phyloP scores from a whole-genome alignment of 2,888 invertebrate species.

The Julus scanicus region DNA sequence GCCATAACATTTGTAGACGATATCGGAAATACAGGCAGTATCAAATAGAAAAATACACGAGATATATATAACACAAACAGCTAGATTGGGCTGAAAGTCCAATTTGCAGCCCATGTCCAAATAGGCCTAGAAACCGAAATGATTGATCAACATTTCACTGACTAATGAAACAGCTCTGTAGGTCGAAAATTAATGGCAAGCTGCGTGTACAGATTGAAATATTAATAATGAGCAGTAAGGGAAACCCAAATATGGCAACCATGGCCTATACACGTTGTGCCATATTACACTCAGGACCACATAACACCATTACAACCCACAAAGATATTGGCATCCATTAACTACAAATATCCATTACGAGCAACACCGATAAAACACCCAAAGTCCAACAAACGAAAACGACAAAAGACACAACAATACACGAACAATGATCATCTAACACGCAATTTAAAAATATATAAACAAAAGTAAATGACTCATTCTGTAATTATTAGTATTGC shows the following conservation, averaged over 20 bases:
- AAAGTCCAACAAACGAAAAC: too few species aligned
- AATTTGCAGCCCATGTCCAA: not conserved
- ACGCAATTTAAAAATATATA: too few species aligned
- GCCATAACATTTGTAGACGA: not conserved
- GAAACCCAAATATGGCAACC: not conserved
- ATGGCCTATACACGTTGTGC: not conserved
- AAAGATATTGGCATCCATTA: not conserved
- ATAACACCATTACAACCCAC: not conserved
- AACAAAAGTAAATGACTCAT: too few species aligned
- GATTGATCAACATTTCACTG: constrained; percentile 27
- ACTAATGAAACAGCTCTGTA: not conserved
- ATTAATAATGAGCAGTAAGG: not conserved
- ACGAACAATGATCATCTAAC: too few species aligned
- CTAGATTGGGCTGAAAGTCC: not conserved
- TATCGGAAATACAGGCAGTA: not conserved
- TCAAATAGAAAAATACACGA: not conserved
- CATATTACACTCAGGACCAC: not conserved
- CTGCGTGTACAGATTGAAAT: constrained; percentile 33
- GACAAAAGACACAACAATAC: too few species aligned
- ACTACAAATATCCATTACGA: not conserved
- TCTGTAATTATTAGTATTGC: too few species aligned
- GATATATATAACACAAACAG: not conserved
- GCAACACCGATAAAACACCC: not conserved
- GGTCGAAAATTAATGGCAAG: constrained; percentile 33
- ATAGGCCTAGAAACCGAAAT: not conserved